phyloP scores from a whole-genome alignment of 2,113 vertebrate genomes.

The Leptocoma aspasia region DNA sequence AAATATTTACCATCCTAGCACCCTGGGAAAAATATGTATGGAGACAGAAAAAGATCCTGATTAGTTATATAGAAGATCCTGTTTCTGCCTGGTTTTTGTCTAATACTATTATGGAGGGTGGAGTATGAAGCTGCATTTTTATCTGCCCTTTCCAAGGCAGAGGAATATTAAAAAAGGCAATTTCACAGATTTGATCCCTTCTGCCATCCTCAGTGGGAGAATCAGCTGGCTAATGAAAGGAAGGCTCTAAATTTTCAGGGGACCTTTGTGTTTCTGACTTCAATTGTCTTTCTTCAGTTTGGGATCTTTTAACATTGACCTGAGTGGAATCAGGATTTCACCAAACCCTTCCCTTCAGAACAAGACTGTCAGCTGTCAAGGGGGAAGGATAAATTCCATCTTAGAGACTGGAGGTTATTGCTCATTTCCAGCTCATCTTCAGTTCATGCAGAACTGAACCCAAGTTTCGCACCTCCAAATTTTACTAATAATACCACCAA shows the following conservation, averaged over 20 bases:
- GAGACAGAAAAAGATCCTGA: constrained; percentile 47
- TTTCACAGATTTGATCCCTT: background rate
- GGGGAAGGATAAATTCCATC: background rate
- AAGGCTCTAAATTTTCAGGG: background rate
- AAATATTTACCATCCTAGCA: constrained; percentile 60
- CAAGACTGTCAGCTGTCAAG: accelerated
- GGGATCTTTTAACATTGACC: background rate
- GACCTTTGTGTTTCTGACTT: background rate
- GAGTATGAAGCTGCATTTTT: background rate
- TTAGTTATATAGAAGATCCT: constrained; percentile 17
- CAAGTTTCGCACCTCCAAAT: background rate
- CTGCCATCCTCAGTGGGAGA: background rate
- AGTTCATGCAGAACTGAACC: background rate
- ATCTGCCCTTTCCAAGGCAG: background rate
- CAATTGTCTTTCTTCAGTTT: background rate
- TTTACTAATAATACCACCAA: background rate
- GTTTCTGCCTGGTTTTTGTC: constrained; percentile 44
- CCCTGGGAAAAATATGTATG: constrained; percentile 49
- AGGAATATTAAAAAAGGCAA: background rate
- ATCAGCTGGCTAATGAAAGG: background rate
- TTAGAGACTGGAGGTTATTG: background rate
- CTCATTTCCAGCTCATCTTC: background rate
- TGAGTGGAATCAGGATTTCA: background rate
- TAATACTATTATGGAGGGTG: background rate
- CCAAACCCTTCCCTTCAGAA: background rate